phyloP scores from a whole-genome alignment of 2,888 invertebrate species.

The Archips crataeganus region DNA sequence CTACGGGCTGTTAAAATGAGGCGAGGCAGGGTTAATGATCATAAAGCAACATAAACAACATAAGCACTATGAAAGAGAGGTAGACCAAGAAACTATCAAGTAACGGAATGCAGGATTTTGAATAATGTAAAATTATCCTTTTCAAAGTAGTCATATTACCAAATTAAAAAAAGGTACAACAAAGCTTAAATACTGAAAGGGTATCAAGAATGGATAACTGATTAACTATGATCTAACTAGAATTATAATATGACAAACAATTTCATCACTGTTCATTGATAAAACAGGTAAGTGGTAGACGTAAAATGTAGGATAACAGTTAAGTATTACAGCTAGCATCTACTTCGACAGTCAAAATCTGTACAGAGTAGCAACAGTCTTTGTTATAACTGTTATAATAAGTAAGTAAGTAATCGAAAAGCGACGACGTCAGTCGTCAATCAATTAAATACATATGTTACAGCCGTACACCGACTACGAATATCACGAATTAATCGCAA shows the following conservation, averaged over 20 bases:
- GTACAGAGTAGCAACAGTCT: too few species aligned
- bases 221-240: background rate
- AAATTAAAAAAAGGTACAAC: conserved; percentile 1
- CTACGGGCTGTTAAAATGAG: conserved; percentile 86
- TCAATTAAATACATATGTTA: too few species aligned
- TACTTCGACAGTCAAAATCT: too few species aligned
- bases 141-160: background rate
- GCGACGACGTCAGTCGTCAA: too few species aligned
- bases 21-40: conserved; percentile 84
- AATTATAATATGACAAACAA: background rate
- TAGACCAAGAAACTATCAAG: conserved; percentile 30
- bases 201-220: conserved; percentile 4
- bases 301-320: too few species aligned
- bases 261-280: background rate
- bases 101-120: background rate
- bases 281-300: background rate
- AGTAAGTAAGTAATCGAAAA: too few species aligned
- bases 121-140: background rate
- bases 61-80: conserved; percentile 63
- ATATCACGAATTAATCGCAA: too few species aligned
- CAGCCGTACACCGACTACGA: too few species aligned
- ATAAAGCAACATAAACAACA: conserved; percentile 71
- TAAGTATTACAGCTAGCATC: too few species aligned
- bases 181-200: conserved; percentile 11
- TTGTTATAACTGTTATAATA: too few species aligned